A percentile compares a stretch with the other conserved stretches of the same genome.
phyloP scores from a whole-genome alignment of 2,888 invertebrate genomes.

The Torymus auratus region DNA sequence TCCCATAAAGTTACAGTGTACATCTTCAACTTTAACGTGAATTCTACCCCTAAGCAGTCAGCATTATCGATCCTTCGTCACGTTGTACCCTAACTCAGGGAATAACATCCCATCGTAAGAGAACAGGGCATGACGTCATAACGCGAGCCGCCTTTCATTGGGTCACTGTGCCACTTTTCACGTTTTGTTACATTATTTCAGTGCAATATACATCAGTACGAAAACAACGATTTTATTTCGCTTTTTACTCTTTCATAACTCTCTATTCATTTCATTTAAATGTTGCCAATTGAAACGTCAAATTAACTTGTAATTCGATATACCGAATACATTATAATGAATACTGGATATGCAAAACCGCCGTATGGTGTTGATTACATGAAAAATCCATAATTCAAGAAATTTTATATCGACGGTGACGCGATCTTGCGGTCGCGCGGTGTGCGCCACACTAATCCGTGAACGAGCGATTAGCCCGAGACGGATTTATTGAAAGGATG shows the following conservation, averaged over 20 bases:
- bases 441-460: constrained; percentile 20
- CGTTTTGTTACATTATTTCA: constrained; percentile 11
- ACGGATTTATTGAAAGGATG: constrained; percentile 38
- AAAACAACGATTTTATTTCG: no score
- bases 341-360: background rate
- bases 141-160: constrained; percentile 69
- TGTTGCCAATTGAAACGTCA: no score
- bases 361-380: constrained; percentile 10
- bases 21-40: constrained; percentile 67
- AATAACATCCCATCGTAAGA: constrained; percentile 61
- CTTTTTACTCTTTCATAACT: no score
- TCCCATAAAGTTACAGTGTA: constrained; percentile 18
- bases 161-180: constrained; percentile 72
- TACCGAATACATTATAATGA: no score
- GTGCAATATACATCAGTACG: no score
- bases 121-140: constrained; percentile 70
- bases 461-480: constrained; percentile 29
- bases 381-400: constrained; percentile 18
- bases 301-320: no score
- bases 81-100: constrained; percentile 55
- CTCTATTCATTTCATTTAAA: no score
- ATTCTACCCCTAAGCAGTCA: constrained; percentile 64
- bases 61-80: constrained; percentile 71
- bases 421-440: background rate
- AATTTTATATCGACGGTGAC: background rate